phyloP scores from a whole-genome alignment of 1,140 invertebrate species.

The Pachyrhynchus sulphureomaculatus region DNA sequence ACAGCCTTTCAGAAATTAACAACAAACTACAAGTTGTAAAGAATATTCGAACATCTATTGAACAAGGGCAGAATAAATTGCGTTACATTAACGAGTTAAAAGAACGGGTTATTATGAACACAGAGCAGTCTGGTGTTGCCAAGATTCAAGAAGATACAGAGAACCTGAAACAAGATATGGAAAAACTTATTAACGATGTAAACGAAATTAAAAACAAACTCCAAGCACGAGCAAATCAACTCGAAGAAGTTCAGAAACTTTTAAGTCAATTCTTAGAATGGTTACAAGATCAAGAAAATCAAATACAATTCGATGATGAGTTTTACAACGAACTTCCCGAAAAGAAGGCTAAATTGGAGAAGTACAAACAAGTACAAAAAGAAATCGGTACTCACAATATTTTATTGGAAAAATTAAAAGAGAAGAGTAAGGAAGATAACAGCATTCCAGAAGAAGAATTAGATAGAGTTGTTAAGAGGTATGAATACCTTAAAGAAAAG shows the following conservation, averaged over 20 bases:
- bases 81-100: slow-evolving; percentile 87
- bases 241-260: slow-evolving; percentile 84
- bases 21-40: slow-evolving; percentile 82
- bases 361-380: slow-evolving; percentile 73
- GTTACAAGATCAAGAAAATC: slow-evolving; percentile 83
- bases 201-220: slow-evolving; percentile 75
- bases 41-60: slow-evolving; percentile 78
- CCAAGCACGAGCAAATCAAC: slow-evolving; percentile 65
- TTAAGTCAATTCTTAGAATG: slow-evolving; percentile 78
- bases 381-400: slow-evolving; percentile 78
- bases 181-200: slow-evolving; percentile 78
- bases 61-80: slow-evolving; percentile 89
- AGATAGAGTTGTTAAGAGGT: slow-evolving; percentile 67
- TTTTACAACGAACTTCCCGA: slow-evolving; percentile 84
- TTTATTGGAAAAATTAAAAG: slow-evolving; percentile 70
- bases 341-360: slow-evolving; percentile 83
- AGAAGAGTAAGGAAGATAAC: slow-evolving; percentile 64
- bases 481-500: slow-evolving; percentile 66
- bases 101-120: slow-evolving; percentile 89
- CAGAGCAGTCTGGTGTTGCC: slow-evolving; percentile 78
- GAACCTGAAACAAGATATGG: slow-evolving; percentile 83
- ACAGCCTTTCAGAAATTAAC: slow-evolving; percentile 77
- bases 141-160: slow-evolving; percentile 90
- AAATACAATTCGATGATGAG: slow-evolving; percentile 70
- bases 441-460: slow-evolving; percentile 68